A percentile compares a stretch with the other conserved stretches of the same genome.
These are phyloP conservation scores for Falco punctatus DNA, from an alignment of 2,113 vertebrate species.

Conservation along the genomic window DNA sequence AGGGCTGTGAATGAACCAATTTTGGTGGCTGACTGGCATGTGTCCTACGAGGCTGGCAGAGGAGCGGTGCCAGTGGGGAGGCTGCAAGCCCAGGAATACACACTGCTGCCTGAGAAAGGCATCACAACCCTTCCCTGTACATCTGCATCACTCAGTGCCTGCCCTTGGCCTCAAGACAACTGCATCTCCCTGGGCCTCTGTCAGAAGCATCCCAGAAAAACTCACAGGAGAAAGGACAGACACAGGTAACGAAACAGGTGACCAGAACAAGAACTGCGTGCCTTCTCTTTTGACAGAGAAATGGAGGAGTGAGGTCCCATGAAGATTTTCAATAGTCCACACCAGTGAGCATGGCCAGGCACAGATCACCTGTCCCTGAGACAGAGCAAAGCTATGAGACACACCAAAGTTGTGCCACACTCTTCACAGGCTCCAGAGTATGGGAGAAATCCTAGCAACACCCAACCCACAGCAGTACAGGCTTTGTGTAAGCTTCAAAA, in stretches of 20 bases:
- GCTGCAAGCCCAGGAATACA: neutral
- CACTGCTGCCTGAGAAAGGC: neutral
- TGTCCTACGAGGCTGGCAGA: neutral
- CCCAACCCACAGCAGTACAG: neutral
- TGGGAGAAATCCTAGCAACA: neutral
- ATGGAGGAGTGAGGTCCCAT: neutral
- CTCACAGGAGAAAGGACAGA: neutral
- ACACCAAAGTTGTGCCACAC: neutral
- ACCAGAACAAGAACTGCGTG: neutral
- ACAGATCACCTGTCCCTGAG: neutral
- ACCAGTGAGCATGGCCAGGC: neutral
- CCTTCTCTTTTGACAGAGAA: neutral
- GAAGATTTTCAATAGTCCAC: neutral
- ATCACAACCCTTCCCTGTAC: neutral
- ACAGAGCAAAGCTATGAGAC: neutral
- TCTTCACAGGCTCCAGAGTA: neutral
- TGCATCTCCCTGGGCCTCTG: neutral
- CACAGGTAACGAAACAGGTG: neutral
- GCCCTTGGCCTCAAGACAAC: neutral
- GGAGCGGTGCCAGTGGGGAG: neutral
- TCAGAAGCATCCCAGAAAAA: neutral
- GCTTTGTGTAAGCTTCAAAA: neutral
- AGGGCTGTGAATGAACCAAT: neutral
- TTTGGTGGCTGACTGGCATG: rapidly evolving
- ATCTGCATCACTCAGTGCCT: neutral